Evolutionary conservation across 2,888 invertebrate species (phyloP).

Genomic region (Chorisops tibialis): DNA sequence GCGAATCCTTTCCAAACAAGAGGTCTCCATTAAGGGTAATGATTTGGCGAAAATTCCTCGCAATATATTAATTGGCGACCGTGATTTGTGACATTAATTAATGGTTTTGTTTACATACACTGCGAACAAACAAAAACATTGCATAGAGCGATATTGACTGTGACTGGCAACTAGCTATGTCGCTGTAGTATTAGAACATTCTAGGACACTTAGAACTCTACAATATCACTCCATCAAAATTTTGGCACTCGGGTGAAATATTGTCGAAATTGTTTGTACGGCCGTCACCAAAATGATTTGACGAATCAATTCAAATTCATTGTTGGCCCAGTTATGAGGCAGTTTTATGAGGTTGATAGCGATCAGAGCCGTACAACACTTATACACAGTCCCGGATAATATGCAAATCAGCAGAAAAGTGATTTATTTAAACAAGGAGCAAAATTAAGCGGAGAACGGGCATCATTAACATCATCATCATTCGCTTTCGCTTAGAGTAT

Average conservation of each 20-base stretch:
- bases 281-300: slow-evolving; percentile 16
- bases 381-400: background rate
- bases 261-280: slow-evolving; percentile 17
- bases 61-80: slow-evolving; percentile 33
- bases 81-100: slow-evolving; percentile 35
- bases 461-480: no score
- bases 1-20: slow-evolving; percentile 28
- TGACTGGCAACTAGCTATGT: background rate
- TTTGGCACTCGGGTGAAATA: slow-evolving; percentile 14
- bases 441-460: background rate
- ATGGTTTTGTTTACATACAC: slow-evolving; percentile 33
- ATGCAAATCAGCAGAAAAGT: background rate
- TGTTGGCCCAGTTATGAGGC: background rate
- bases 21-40: slow-evolving; percentile 33
- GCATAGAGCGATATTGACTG: no score
- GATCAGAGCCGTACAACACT: background rate
- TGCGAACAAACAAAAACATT: slow-evolving; percentile 4
- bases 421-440: background rate
- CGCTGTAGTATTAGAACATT: background rate
- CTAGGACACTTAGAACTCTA: no score
- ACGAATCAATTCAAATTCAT: slow-evolving; percentile 16
- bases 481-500: no score
- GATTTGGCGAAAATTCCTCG: slow-evolving; percentile 33
- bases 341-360: background rate
- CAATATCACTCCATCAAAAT: no score